Evolutionary conservation across 2,113 vertebrate species (phyloP).

Genomic region (human (Homo sapiens)): DNA sequence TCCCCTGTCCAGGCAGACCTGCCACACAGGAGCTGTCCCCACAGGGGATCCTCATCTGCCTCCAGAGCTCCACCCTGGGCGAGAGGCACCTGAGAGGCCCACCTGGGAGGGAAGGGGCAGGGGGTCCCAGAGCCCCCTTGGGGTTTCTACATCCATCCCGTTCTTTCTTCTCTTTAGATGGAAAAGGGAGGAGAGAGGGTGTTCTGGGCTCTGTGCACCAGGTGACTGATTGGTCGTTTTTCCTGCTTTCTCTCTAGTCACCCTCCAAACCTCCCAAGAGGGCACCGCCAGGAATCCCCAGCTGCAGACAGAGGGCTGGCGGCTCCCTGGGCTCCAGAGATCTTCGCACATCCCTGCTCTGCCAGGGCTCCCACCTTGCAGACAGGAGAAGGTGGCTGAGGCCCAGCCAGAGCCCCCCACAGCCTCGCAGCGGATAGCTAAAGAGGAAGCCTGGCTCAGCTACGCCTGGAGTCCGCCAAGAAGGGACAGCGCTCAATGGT

Average conservation of each 20-base stretch:
- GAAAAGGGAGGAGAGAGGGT: neutral
- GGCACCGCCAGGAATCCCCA: neutral
- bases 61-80: neutral
- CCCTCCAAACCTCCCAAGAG: neutral
- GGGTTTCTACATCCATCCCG: neutral
- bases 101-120: no score
- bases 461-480: rapidly evolving
- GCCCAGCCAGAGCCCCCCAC: neutral
- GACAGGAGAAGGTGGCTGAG: neutral
- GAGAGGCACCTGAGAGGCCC: neutral
- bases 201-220: neutral
- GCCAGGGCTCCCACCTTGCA: neutral
- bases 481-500: neutral
- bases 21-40: no score
- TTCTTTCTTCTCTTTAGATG: neutral
- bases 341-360: neutral
- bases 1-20: neutral
- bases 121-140: neutral
- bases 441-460: neutral
- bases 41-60: no score
- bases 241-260: neutral
- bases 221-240: neutral
- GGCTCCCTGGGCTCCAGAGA: rapidly evolving
- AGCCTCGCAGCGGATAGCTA: rapidly evolving
- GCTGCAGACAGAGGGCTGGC: neutral